These are phyloP conservation scores for Caenorhabditis plicata DNA, from an alignment of 2,888 invertebrate species.

Conservation along the genomic window DNA sequence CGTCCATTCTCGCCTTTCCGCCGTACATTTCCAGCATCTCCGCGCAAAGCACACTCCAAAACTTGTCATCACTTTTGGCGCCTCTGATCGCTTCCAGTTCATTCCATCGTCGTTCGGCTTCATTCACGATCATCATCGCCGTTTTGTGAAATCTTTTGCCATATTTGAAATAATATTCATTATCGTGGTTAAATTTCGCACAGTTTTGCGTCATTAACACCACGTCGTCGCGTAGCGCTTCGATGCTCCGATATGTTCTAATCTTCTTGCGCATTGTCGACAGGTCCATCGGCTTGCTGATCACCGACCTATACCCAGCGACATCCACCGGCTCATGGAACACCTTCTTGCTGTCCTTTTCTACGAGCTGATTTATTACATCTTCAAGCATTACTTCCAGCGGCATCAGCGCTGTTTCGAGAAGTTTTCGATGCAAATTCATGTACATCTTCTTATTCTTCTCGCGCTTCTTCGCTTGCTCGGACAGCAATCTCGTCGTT, in stretches of 20 bases:
- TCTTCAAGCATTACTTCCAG: background rate
- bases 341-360: conserved; percentile 18
- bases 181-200: conserved; percentile 81
- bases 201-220: conserved; percentile 94
- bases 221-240: conserved; percentile 84
- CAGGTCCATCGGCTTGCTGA: conserved; percentile 84
- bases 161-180: conserved; percentile 45
- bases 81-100: background rate
- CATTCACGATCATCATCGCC: conserved; percentile 6
- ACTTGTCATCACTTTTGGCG: background rate
- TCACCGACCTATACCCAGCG: conserved; percentile 85
- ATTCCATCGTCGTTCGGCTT: background rate
- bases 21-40: too few species aligned
- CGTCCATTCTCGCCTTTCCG: background rate
- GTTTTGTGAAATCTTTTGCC: conserved; percentile 26
- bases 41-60: too few species aligned
- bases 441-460: conserved; percentile 75
- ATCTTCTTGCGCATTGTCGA: conserved; percentile 58
- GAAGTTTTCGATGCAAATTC: background rate
- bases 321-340: conserved; percentile 57
- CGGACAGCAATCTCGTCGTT: conserved; percentile 85
- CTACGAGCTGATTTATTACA: background rate
- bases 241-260: conserved; percentile 68
- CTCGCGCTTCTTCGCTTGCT: conserved; percentile 90
- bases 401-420: conserved; percentile 5